Base-by-base conservation (phyloP, 2,113 vertebrate species). In the Urocolius indicus region DNA sequence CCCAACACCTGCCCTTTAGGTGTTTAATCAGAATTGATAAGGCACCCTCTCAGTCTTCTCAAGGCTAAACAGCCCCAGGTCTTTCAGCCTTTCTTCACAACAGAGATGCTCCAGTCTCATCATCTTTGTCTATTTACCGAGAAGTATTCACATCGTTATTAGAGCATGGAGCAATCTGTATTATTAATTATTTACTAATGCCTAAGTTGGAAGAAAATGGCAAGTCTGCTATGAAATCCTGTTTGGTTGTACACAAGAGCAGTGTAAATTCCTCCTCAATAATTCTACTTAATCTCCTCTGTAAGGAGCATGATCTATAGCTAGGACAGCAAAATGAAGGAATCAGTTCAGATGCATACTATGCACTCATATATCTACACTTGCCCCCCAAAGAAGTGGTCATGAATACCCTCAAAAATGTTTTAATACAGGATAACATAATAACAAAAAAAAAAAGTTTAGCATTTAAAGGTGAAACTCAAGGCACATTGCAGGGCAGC, bases 141-240 rank as follows among this genome's bases (percentile, higher is more conserved):
- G 26, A 89, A 92, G 19, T n/a, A 75, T 67, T 75, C 11, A 18
- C 66, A n/a, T 75, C n/a, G 16, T 41, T 26, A 76, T 34, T 59
- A 73, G 14, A 63, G 41, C 36, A 84, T 0, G 1, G 58, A 94
- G n/a, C 13, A 76, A 63, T n/a, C 38, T 36, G 29, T 27, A 17
- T 59, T 84, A 77, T 77, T 73, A 90, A 96, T 66, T 67, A 92
- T 84, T 93, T 91, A 91, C 49, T 75, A 69, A 68, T 32, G 49
- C 17, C 5, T 26, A 87, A 77, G 17, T 29, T 69, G 41, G 73
- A 87, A 75, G 69, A 89, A 93, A 73, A 75, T 76, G 73, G 80
- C 59, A 41, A 45, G 10, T 67, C 57, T 91, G 84, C 87, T 78
- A 29, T 52, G 54, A 89, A 89, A 78, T 65, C 66, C 81, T 58